Evolutionary conservation across 1,140 invertebrate genomes (phyloP), one percentile per base, ranked within the genome.

Genomic region (Cyphomyrmex costatus): DNA sequence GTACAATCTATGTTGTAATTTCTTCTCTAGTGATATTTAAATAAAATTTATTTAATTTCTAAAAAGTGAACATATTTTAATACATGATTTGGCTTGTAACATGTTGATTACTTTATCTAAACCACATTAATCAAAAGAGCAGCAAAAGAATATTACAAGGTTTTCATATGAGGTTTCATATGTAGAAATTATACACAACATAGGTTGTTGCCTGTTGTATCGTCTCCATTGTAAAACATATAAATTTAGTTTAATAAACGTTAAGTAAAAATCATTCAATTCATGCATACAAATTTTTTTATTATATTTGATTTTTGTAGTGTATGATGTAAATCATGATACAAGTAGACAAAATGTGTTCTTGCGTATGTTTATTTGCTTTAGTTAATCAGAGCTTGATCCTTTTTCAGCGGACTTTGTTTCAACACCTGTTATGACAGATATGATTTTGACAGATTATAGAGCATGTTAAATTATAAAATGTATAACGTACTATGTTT

Each of bases 1-100:
- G 46, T 51, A 36, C 49, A 79, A 79, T 79, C 27, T 79, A 66
- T 51, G 61, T 79, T 79, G 46, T n/a, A 68, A 16, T 79, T 14
- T 19, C 36, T 42, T 33, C 5, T 76, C 1, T 36, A 76, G 42
- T 74, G 12, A 36, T 76, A 21, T 66, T 5, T 51, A 2, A 79
- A 79, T 68, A 66, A 19, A 66, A n/a, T n/a, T n/a, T n/a, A n/a
- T n/a, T n/a, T n/a, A 51, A 68, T 77, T 12, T 1, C 10, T 58
- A n/a, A 2, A 56, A 36, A 51, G 12, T 36, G 19, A 46, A n/a
- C 21, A 30, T 16, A 77, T 8, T 77, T 77, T n/a, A 46, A 46
- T n/a, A 79, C 24, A 8, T 27, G 4, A 61, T 49, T 53, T 63
- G 6, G 19, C 24, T 49, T 16, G 12, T 27, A 30, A 77, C 21